These are phyloP conservation scores for Mobula hypostoma DNA, from an alignment of 2,113 vertebrate genomes.

Conservation along the genomic window DNA sequence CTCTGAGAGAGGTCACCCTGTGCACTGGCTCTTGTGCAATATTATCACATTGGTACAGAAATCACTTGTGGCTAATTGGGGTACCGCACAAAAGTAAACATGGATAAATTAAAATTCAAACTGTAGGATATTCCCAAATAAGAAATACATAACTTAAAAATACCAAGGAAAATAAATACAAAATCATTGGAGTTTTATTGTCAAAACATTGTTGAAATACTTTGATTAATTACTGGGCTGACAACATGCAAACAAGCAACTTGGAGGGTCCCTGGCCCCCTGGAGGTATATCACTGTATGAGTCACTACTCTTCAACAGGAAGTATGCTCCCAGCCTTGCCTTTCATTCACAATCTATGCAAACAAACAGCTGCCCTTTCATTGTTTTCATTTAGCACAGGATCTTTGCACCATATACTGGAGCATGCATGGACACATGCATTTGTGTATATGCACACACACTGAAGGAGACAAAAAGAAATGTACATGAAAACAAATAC, in stretches of 20 bases:
- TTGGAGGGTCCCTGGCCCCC: neutral
- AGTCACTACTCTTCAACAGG: neutral
- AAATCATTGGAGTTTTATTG: neutral
- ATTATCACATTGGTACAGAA: neutral
- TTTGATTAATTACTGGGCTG: neutral
- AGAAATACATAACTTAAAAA: neutral
- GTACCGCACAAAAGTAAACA: neutral
- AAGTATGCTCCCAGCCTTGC: neutral
- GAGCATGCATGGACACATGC: neutral
- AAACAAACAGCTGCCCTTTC: neutral
- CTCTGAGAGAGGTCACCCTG: neutral
- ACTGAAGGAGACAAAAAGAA: too few species aligned
- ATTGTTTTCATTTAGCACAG: neutral
- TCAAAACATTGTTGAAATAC: neutral
- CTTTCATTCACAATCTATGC: neutral
- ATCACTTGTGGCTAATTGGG: constrained; percentile 8
- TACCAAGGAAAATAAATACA: neutral
- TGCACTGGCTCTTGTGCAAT: neutral
- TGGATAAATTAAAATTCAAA: neutral
- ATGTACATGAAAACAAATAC: too few species aligned
- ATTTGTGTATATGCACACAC: neutral
- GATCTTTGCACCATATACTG: neutral
- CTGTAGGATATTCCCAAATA: neutral
- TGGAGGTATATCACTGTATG: neutral
- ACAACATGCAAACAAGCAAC: neutral